Conservation (phyloP, 92 coral and sea anemone genomes). For the Palythoa grandiflora region DNA sequence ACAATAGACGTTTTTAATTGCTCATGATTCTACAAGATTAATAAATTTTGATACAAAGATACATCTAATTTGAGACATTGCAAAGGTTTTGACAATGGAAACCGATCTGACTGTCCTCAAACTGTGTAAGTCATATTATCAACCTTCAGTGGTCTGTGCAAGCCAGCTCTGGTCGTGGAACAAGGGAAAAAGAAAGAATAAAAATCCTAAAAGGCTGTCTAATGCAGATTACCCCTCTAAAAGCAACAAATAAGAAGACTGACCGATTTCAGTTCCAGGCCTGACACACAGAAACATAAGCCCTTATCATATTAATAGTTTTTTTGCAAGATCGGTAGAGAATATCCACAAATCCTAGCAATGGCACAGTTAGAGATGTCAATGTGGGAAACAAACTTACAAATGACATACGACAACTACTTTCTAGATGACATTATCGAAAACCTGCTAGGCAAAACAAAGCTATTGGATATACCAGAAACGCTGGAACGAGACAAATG, state of each 20-base stretch:
- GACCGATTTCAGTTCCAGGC: conserved; percentile 64
- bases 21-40: no score
- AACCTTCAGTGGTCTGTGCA: conserved; percentile 40
- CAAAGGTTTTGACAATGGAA: no score
- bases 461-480: conserved; percentile 38
- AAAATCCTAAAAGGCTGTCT: conserved; percentile 60
- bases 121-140: conserved; percentile 61
- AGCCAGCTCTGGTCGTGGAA: conserved; percentile 56
- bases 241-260: conserved; percentile 27
- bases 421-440: conserved; percentile 7
- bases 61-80: no score
- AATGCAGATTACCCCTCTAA: conserved; percentile 60
- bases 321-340: conserved; percentile 37
- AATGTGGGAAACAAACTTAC: conserved; percentile 46
- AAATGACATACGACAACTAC: conserved; percentile 39
- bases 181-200: conserved; percentile 53
- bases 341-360: conserved; percentile 31
- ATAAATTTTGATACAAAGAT: no score
- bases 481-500: conserved; percentile 34
- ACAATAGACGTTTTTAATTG: no score
- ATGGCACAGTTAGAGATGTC: conserved; percentile 30
- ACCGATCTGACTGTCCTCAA: conserved; percentile 47
- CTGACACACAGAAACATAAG: conserved; percentile 34
- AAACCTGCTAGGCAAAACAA: conserved; percentile 26
- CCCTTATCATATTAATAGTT: conserved; percentile 29